phyloP scores from a whole-genome alignment of 2,113 vertebrate species.

The Coryphaenoides rupestris region DNA sequence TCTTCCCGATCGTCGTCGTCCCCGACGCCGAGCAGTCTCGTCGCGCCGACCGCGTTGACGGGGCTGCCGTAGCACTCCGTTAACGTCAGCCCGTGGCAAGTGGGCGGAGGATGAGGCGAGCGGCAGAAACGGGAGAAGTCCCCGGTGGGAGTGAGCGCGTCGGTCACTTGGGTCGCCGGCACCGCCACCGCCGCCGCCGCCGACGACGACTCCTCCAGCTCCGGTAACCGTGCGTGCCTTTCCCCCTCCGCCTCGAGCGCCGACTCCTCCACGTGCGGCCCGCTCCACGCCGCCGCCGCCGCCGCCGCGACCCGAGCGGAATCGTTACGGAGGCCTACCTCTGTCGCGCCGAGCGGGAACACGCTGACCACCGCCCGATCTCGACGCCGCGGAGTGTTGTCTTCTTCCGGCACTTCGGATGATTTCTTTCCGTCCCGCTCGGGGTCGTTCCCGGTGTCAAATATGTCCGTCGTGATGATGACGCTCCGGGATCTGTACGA shows the following conservation, averaged over 20 bases:
- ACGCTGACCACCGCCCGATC: background rate
- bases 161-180: constrained; percentile 42
- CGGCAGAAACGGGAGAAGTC: constrained; percentile 45
- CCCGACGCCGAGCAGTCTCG: constrained; percentile 41
- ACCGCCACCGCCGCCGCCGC: no score
- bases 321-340: constrained; percentile 31
- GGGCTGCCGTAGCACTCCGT: constrained; percentile 75
- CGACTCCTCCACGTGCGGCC: constrained; percentile 55
- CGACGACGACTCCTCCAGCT: constrained; percentile 51
- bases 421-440: background rate
- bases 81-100: constrained; percentile 16
- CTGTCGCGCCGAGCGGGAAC: constrained; percentile 14
- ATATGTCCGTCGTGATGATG: background rate
- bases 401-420: constrained; percentile 8
- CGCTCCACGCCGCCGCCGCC: constrained; percentile 51
- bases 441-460: constrained; percentile 17
- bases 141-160: constrained; percentile 34
- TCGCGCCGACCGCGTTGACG: constrained; percentile 77
- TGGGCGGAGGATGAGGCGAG: constrained; percentile 27
- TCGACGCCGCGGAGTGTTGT: background rate
- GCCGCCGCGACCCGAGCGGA: constrained; percentile 32
- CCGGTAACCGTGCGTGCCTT: constrained; percentile 53
- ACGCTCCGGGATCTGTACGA: constrained; percentile 73
- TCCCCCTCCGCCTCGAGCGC: constrained; percentile 59
- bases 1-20: constrained; percentile 16